Evolutionary conservation across 2,888 invertebrate species (phyloP).

Genomic region (Noctua comes): DNA sequence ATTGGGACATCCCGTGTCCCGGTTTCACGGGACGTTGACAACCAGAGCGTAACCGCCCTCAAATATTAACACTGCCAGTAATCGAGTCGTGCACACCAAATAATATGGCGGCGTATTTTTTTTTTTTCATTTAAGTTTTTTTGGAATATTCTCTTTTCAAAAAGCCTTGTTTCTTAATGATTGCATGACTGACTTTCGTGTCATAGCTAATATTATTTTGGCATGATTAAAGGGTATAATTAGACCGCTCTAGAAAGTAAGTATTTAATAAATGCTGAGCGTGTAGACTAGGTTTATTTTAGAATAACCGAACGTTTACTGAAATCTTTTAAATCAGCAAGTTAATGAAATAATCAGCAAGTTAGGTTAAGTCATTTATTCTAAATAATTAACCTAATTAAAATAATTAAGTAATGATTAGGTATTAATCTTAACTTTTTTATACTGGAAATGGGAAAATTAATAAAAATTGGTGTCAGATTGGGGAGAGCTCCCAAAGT

Average conservation of each 20-base stretch:
- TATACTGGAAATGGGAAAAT: background rate
- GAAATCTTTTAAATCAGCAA: background rate
- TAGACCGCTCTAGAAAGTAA: conserved; percentile 19
- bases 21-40: conserved; percentile 44
- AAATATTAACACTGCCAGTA: conserved; percentile 58
- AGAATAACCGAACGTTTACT: conserved; percentile 3
- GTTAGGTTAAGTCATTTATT: background rate
- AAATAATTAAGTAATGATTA: background rate
- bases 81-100: conserved; percentile 45
- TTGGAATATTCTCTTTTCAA: conserved; percentile 36
- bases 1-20: conserved; percentile 49
- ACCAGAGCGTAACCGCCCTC: conserved; percentile 34
- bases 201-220: conserved; percentile 22
- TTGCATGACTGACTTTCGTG: conserved; percentile 47
- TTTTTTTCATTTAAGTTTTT: conserved; percentile 7
- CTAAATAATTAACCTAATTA: background rate
- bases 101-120: conserved; percentile 11
- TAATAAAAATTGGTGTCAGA: background rate
- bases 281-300: conserved; percentile 14
- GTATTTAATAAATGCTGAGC: conserved; percentile 3
- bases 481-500: background rate
- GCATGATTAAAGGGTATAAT: conserved; percentile 33
- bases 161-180: conserved; percentile 28
- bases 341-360: background rate
- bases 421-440: background rate